Percentiles rank a stretch among this genome's conserved stretches.
phyloP scores from a whole-genome alignment of 2,888 invertebrate species.

The Ophraella communa region DNA sequence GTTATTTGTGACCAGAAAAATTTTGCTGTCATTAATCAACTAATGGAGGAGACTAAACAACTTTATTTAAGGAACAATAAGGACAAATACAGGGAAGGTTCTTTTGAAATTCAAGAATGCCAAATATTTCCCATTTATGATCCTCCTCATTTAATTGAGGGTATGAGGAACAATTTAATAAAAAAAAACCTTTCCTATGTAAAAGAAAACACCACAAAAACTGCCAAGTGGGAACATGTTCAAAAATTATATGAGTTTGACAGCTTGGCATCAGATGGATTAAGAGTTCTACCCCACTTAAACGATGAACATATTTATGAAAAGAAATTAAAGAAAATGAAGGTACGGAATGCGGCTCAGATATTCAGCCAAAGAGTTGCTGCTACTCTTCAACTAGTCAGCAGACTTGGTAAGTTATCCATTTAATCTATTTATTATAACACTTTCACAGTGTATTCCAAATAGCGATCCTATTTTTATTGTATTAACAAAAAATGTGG shows the following conservation, averaged over 20 bases:
- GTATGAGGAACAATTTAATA: constrained; percentile 7
- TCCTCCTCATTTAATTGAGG: constrained; percentile 15
- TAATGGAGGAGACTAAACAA: constrained; percentile 22
- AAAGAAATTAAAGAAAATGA: constrained; percentile 17
- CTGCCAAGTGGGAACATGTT: constrained; percentile 25
- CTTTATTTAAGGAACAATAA: not conserved
- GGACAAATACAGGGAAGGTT: not conserved
- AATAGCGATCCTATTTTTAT: too few species aligned
- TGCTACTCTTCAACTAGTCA: constrained; percentile 16
- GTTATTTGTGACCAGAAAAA: not conserved
- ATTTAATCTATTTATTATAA: constrained; percentile 1
- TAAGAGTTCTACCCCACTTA: constrained; percentile 15
- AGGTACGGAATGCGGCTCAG: constrained; percentile 25
- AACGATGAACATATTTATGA: constrained; percentile 24
- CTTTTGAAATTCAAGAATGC: constrained; percentile 19
- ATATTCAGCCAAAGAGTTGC: constrained; percentile 28
- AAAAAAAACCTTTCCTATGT: not conserved
- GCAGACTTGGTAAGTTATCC: constrained; percentile 21
- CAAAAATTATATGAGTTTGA: constrained; percentile 18
- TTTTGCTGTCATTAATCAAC: constrained; percentile 9
- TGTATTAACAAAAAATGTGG: too few species aligned
- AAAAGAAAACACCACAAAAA: constrained; percentile 7
- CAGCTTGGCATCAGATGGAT: constrained; percentile 10
- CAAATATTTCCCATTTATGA: constrained; percentile 14
- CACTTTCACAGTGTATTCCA: too few species aligned